Evolutionary conservation across 2,797 vertebrate genomes (phyloP).

Genomic region (Astyanax mexicanus): DNA sequence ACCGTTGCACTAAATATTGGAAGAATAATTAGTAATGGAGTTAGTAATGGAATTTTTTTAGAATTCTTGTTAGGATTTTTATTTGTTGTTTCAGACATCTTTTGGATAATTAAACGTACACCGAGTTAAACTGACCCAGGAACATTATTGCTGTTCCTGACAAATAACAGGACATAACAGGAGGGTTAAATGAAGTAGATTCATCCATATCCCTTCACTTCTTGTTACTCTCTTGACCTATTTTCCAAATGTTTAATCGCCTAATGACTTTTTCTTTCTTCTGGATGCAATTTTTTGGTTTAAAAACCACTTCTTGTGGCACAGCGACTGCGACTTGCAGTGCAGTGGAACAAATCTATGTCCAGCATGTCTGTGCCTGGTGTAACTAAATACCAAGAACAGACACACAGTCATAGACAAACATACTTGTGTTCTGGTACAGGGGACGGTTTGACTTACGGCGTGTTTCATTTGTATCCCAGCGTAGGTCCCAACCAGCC

Average conservation of each 20-base stretch:
- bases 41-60: too few relatives aligned
- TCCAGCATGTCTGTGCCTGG: slow-evolving; percentile 64
- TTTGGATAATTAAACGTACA: too few relatives aligned
- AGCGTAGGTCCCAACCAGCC: slow-evolving; percentile 54
- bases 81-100: too few relatives aligned
- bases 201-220: background rate
- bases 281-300: background rate
- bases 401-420: slow-evolving; percentile 30
- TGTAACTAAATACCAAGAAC: slow-evolving; percentile 68
- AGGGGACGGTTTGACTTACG: slow-evolving; percentile 62
- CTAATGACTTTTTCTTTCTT: background rate
- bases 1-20: too few relatives aligned
- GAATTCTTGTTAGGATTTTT: too few relatives aligned
- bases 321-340: slow-evolving; percentile 60
- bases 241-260: background rate
- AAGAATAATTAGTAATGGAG: too few relatives aligned
- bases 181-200: too few relatives aligned
- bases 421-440: slow-evolving; percentile 35
- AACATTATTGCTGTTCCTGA: too few relatives aligned
- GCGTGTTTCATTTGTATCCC: slow-evolving; percentile 75
- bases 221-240: background rate
- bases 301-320: slow-evolving; percentile 51
- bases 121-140: too few relatives aligned
- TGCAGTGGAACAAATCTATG: slow-evolving; percentile 74
- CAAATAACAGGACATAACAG: too few relatives aligned